Percentiles rank a stretch among this genome's conserved stretches.
Evolutionary conservation across 2,797 vertebrate species (phyloP).

Genomic region (Eleutherodactylus coqui): DNA sequence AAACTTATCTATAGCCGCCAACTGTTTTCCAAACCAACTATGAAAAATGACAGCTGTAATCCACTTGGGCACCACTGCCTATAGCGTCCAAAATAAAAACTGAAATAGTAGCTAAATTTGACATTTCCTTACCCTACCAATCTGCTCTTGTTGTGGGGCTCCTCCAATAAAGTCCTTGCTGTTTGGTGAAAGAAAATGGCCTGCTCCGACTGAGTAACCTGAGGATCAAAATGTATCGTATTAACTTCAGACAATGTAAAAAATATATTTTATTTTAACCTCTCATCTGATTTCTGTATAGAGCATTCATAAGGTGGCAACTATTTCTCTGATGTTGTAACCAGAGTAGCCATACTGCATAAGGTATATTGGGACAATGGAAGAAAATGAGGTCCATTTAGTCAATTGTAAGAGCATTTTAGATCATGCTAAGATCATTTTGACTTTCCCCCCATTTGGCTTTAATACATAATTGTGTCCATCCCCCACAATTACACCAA

Average conservation of each 20-base stretch:
- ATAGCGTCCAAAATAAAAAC: background rate
- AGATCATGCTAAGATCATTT: too few species aligned
- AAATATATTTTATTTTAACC: background rate
- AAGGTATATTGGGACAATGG: too few species aligned
- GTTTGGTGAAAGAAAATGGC: conserved; percentile 81
- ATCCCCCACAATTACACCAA: too few species aligned
- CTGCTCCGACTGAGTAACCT: conserved; percentile 94
- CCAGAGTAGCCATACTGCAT: too few species aligned
- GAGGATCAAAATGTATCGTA: conserved; percentile 53
- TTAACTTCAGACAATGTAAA: background rate
- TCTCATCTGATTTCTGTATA: background rate
- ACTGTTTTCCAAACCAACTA: background rate
- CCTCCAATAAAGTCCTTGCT: conserved; percentile 88
- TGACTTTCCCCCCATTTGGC: too few species aligned
- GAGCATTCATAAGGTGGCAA: too few species aligned
- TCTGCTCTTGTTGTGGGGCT: conserved; percentile 91
- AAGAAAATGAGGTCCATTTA: too few species aligned
- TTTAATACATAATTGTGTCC: too few species aligned
- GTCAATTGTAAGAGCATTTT: too few species aligned
- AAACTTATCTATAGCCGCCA: too few species aligned
- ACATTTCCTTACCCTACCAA: conserved; percentile 87
- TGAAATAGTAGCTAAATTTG: background rate
- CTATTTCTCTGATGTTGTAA: background rate
- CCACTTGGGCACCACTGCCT: background rate
- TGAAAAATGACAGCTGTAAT: background rate